Percentiles rank a stretch among this genome's conserved stretches.
Evolutionary conservation across 1,140 invertebrate genomes (phyloP).

Genomic region (Drosophila sucinea): DNA sequence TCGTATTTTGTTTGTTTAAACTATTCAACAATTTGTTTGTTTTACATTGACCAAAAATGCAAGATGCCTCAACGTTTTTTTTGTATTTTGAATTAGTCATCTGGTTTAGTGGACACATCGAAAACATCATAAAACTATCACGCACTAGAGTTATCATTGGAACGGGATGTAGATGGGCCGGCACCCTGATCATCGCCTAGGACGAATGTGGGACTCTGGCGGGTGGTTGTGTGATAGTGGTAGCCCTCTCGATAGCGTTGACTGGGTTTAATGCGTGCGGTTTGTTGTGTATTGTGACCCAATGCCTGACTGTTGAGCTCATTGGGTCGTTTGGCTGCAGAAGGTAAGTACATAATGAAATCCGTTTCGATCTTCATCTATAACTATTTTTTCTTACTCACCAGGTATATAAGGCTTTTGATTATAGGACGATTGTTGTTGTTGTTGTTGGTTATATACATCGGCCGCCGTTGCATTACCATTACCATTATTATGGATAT

Average conservation of each 20-base stretch:
- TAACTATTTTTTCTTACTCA: slow-evolving; percentile 22
- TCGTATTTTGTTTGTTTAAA: slow-evolving; percentile 51
- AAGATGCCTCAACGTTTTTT: slow-evolving; percentile 50
- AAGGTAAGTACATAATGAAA: too few relatives aligned
- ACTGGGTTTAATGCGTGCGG: slow-evolving; percentile 81
- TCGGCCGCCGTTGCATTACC: slow-evolving; percentile 74
- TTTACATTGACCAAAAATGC: slow-evolving; percentile 67
- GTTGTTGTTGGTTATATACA: slow-evolving; percentile 79
- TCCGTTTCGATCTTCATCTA: too few relatives aligned
- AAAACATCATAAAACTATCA: slow-evolving; percentile 80
- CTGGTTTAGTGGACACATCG: slow-evolving; percentile 55
- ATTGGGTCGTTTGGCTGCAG: slow-evolving; percentile 82
- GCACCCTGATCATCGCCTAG: slow-evolving; percentile 80
- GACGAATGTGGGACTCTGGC: slow-evolving; percentile 83
- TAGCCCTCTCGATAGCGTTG: slow-evolving; percentile 83
- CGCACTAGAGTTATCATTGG: slow-evolving; percentile 83
- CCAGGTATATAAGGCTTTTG: slow-evolving; percentile 84
- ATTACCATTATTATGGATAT: slow-evolving; percentile 75
- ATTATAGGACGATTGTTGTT: slow-evolving; percentile 83
- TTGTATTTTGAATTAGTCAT: slow-evolving; percentile 14
- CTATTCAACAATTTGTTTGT: slow-evolving; percentile 76
- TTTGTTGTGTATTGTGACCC: slow-evolving; percentile 77
- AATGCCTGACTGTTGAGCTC: slow-evolving; percentile 82
- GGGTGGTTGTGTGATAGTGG: slow-evolving; percentile 83
- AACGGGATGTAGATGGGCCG: slow-evolving; percentile 83